These are phyloP conservation scores for Anarsia innoxiella DNA, from an alignment of 2,888 invertebrate species.

Conservation along the genomic window DNA sequence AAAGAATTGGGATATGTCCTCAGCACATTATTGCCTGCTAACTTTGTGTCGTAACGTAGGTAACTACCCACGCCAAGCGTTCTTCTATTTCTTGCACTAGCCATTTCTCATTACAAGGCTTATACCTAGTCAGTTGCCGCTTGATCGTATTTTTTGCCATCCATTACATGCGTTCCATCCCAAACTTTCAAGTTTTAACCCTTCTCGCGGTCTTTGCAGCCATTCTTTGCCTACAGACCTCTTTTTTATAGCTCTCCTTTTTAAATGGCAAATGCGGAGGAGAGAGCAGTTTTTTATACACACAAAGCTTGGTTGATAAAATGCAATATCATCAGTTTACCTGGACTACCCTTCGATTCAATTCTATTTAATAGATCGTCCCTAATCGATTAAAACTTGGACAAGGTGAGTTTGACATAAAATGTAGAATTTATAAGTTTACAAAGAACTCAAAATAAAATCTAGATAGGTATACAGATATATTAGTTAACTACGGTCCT, in stretches of 20 bases:
- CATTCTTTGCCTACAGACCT: constrained; percentile 63
- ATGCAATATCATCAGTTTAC: constrained; percentile 70
- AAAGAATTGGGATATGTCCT: too few species aligned
- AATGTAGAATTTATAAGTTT: constrained; percentile 11
- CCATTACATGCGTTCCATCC: constrained; percentile 46
- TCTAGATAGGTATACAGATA: too few species aligned
- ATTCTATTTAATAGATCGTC: constrained; percentile 60
- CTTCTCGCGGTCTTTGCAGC: constrained; percentile 60
- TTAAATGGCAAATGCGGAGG: constrained; percentile 75
- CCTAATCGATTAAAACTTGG: constrained; percentile 60
- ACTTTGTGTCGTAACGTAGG: too few species aligned
- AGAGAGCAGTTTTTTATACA: constrained; percentile 54
- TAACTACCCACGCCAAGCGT: too few species aligned
- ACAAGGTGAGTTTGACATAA: constrained; percentile 20
- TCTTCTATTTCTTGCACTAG: too few species aligned
- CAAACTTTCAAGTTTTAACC: constrained; percentile 46
- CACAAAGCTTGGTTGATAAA: constrained; percentile 52
- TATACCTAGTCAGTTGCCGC: too few species aligned
- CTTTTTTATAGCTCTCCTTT: constrained; percentile 62
- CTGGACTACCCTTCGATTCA: constrained; percentile 51
- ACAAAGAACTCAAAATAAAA: too few species aligned
- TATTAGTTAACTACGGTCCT: too few species aligned
- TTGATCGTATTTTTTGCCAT: constrained; percentile 58
- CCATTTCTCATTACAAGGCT: too few species aligned
- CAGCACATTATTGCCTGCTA: too few species aligned